These are phyloP conservation scores for Oeneis ivallda DNA, from an alignment of 2,888 invertebrate species.

Conservation along the genomic window DNA sequence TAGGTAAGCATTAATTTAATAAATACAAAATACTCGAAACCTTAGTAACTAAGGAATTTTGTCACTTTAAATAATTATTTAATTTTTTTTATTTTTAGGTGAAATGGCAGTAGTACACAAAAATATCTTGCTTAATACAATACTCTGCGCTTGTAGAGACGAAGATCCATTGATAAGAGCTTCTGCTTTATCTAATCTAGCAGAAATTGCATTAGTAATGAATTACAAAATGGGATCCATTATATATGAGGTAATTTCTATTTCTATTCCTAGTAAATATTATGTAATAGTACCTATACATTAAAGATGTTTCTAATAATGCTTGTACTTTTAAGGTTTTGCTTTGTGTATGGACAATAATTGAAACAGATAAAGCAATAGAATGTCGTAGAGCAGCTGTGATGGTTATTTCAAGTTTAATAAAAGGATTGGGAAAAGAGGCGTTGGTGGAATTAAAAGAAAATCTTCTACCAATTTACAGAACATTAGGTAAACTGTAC, in stretches of 20 bases:
- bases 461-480: conserved; percentile 86
- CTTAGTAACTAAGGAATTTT: too few species aligned
- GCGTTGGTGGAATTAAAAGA: conserved; percentile 85
- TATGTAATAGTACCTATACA: background rate
- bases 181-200: conserved; percentile 91
- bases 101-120: conserved; percentile 87
- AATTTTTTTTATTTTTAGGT: conserved; percentile 71
- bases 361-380: conserved; percentile 85
- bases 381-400: conserved; percentile 91
- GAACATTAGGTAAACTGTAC: conserved; percentile 85
- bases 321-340: conserved; percentile 82
- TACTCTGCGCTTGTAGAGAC: conserved; percentile 86
- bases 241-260: conserved; percentile 84
- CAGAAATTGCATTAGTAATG: conserved; percentile 88
- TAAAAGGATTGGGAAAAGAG: conserved; percentile 88
- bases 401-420: conserved; percentile 86
- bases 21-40: too few species aligned
- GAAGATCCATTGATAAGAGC: conserved; percentile 87
- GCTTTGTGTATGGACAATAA: conserved; percentile 84
- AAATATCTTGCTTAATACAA: conserved; percentile 85
- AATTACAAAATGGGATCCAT: conserved; percentile 87
- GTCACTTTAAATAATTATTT: too few species aligned
- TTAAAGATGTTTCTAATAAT: conserved; percentile 12
- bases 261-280: too few species aligned
- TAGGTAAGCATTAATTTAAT: conserved; percentile 80